These are phyloP conservation scores for Rhinoderma darwinii DNA, from an alignment of 2,113 vertebrate species.

Conservation along the genomic window DNA sequence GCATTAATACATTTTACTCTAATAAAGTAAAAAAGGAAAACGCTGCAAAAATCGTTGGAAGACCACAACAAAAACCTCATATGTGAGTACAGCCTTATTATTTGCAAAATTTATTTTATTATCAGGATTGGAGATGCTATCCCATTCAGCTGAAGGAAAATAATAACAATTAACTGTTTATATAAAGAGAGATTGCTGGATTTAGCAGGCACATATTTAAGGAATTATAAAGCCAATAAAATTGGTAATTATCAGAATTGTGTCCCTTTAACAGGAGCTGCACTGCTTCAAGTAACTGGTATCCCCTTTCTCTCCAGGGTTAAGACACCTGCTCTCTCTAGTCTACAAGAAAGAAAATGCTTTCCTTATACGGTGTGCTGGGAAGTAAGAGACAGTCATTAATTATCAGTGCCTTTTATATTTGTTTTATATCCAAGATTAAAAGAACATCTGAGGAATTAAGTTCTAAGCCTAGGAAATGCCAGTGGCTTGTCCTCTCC, in stretches of 20 bases:
- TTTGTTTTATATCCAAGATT: slow-evolving; percentile 59
- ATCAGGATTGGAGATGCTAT: too few relatives aligned
- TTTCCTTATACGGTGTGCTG: not conserved
- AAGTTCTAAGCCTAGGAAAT: slow-evolving; percentile 54
- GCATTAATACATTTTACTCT: too few relatives aligned
- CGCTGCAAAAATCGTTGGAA: too few relatives aligned
- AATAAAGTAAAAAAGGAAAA: too few relatives aligned
- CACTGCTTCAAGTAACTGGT: not conserved
- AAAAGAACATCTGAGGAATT: slow-evolving; percentile 60
- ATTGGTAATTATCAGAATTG: not conserved
- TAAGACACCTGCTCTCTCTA: slow-evolving; percentile 16
- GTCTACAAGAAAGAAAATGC: not conserved
- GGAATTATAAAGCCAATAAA: not conserved
- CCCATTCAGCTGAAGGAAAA: too few relatives aligned
- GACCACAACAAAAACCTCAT: too few relatives aligned
- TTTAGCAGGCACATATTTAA: not conserved
- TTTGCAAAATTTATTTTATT: too few relatives aligned
- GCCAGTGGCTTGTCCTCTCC: slow-evolving; percentile 36
- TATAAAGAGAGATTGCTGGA: not conserved
- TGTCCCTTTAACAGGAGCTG: not conserved
- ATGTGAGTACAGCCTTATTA: too few relatives aligned
- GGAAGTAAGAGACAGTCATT: slow-evolving; percentile 42
- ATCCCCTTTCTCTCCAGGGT: not conserved
- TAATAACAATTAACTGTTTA: too few relatives aligned
- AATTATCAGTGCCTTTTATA: slow-evolving; percentile 50